Percentiles rank a stretch among this genome's conserved stretches.
Evolutionary conservation across 2,888 invertebrate genomes (phyloP).

Genomic region (Parapristionchus giblindavisi): DNA sequence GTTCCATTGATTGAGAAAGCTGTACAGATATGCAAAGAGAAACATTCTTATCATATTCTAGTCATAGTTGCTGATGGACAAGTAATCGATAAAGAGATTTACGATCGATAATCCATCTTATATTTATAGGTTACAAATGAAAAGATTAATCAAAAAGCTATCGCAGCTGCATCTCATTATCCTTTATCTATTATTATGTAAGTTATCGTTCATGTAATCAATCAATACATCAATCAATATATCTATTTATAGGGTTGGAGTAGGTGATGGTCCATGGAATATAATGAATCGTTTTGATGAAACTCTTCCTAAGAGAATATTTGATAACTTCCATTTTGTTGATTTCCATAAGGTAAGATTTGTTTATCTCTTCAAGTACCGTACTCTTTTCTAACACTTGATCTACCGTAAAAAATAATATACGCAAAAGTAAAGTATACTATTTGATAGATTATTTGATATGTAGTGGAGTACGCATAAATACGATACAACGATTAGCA

Average conservation of each 20-base stretch:
- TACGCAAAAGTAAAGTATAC: no score
- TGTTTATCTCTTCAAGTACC: no score
- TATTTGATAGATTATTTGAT: no score
- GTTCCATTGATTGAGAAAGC: conserved; percentile 72
- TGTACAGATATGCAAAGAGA: conserved; percentile 69
- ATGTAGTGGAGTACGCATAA: no score
- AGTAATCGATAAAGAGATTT: conserved; percentile 37
- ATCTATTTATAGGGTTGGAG: conserved; percentile 71
- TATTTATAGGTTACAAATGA: conserved; percentile 70
- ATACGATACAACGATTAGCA: no score
- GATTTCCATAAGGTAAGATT: conserved; percentile 73
- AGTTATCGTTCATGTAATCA: conserved; percentile 34
- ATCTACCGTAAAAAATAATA: no score
- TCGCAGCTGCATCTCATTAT: conserved; percentile 72
- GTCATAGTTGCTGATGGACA: conserved; percentile 74
- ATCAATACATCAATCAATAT: neutral
- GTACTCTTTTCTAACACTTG: no score
- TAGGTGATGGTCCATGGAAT: conserved; percentile 74
- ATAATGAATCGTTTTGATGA: conserved; percentile 74
- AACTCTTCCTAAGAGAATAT: conserved; percentile 72
- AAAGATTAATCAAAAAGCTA: conserved; percentile 71
- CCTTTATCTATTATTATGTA: conserved; percentile 73
- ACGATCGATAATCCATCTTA: neutral
- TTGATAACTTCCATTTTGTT: conserved; percentile 75
- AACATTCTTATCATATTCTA: conserved; percentile 73